Percentiles rank a stretch among this genome's conserved stretches.
Evolutionary conservation across 2,113 vertebrate genomes (phyloP).

Genomic region (Larimichthys polyactis): DNA sequence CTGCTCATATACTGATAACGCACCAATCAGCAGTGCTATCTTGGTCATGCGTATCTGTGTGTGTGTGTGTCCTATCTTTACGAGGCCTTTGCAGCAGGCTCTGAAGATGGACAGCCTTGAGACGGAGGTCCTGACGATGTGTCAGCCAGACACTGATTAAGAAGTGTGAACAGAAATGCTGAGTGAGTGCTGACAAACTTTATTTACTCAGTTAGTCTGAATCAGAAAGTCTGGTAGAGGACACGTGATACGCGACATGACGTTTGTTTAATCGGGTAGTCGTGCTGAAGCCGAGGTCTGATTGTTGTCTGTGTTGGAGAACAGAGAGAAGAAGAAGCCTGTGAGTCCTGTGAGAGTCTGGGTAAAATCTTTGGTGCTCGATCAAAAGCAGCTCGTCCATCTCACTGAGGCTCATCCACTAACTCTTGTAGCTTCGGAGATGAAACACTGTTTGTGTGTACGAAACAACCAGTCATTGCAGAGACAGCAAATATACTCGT

Average conservation of each 20-base stretch:
- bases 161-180: constrained; percentile 8
- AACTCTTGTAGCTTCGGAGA: too few relatives aligned
- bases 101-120: constrained; percentile 24
- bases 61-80: background rate
- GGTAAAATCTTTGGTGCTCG: too few relatives aligned
- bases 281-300: background rate
- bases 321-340: too few relatives aligned
- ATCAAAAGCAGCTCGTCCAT: too few relatives aligned
- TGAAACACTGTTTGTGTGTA: too few relatives aligned
- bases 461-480: too few relatives aligned
- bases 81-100: constrained; percentile 18
- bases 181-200: background rate
- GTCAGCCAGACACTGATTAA: constrained; percentile 33
- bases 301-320: too few relatives aligned
- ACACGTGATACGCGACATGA: background rate
- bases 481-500: too few relatives aligned
- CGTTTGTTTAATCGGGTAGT: background rate
- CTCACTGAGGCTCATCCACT: too few relatives aligned
- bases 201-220: background rate
- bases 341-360: too few relatives aligned
- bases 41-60: background rate
- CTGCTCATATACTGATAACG: constrained; percentile 19
- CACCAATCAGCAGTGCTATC: background rate
- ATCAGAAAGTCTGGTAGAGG: background rate
- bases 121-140: constrained; percentile 9